Evolutionary conservation across 2,888 invertebrate species (phyloP).

Genomic region (Macroteleia sp.): DNA sequence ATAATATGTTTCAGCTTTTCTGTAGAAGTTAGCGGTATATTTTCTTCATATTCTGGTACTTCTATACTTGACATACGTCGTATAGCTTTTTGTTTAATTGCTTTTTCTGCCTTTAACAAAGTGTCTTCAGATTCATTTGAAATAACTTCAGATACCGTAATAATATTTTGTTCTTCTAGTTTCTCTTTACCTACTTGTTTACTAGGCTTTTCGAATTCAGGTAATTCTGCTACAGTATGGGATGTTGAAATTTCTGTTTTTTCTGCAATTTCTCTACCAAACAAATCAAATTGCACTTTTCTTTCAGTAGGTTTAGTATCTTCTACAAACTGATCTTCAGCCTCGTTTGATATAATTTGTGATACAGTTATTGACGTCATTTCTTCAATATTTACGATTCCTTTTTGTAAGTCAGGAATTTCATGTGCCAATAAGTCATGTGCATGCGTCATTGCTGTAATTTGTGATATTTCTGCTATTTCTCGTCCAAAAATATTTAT

Average conservation of each 20-base stretch:
- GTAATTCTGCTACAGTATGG: constrained; percentile 80
- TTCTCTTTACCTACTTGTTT: constrained; percentile 70
- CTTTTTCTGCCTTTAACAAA: constrained; percentile 69
- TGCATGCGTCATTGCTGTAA: constrained; percentile 57
- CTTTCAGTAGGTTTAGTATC: constrained; percentile 10
- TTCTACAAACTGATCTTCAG: constrained; percentile 52
- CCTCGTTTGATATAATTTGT: constrained; percentile 70
- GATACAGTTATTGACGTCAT: constrained; percentile 69
- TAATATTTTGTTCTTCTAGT: constrained; percentile 73
- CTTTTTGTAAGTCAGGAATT: constrained; percentile 71
- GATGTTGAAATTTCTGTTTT: constrained; percentile 84
- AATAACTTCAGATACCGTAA: constrained; percentile 75
- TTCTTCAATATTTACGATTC: constrained; percentile 72
- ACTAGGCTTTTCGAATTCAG: constrained; percentile 64
- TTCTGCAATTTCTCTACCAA: constrained; percentile 84
- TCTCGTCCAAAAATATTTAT: constrained; percentile 71
- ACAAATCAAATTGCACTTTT: constrained; percentile 40
- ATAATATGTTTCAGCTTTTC: constrained; percentile 66
- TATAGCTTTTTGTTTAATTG: constrained; percentile 80
- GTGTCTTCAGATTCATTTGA: constrained; percentile 74
- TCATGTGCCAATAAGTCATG: constrained; percentile 70
- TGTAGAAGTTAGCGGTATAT: constrained; percentile 69
- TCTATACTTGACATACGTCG: constrained; percentile 79
- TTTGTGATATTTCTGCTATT: constrained; percentile 81
- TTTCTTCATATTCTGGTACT: constrained; percentile 77